phyloP scores from a whole-genome alignment of 2,113 vertebrate genomes.

The Cygnus buccinator region DNA sequence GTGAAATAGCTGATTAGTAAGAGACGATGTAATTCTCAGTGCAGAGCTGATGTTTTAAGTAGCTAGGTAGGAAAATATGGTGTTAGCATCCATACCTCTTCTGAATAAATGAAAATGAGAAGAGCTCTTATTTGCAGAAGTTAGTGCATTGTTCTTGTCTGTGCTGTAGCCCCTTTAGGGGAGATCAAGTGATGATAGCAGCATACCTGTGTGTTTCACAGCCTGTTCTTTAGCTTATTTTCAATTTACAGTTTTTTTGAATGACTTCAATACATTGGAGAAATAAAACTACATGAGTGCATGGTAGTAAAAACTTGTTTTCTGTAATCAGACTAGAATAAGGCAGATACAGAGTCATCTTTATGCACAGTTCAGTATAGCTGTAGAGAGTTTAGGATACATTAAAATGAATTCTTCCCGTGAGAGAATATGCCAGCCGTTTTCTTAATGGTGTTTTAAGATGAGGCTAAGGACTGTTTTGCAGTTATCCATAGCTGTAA shows the following conservation, averaged over 20 bases:
- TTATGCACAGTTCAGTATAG: neutral
- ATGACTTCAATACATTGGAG: neutral
- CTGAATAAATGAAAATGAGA: slow-evolving; percentile 1
- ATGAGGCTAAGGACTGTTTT: neutral
- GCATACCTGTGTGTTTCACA: neutral
- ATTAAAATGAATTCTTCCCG: neutral
- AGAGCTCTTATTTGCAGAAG: neutral
- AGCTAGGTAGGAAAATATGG: neutral
- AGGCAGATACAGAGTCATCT: neutral
- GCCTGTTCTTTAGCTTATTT: neutral
- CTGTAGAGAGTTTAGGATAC: neutral
- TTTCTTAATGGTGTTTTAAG: neutral
- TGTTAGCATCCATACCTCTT: rapidly evolving
- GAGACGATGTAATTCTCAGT: neutral
- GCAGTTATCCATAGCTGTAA: neutral
- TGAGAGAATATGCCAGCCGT: neutral
- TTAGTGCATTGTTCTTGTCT: neutral
- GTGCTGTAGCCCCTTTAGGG: neutral
- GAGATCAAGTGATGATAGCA: neutral
- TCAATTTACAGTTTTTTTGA: neutral
- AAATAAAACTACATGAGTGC: neutral
- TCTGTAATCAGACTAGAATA: neutral
- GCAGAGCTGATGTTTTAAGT: neutral
- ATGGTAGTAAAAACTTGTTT: neutral
- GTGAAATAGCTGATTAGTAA: neutral